phyloP scores from a whole-genome alignment of 2,797 vertebrate species.

The Enteromius trimaculatus region DNA sequence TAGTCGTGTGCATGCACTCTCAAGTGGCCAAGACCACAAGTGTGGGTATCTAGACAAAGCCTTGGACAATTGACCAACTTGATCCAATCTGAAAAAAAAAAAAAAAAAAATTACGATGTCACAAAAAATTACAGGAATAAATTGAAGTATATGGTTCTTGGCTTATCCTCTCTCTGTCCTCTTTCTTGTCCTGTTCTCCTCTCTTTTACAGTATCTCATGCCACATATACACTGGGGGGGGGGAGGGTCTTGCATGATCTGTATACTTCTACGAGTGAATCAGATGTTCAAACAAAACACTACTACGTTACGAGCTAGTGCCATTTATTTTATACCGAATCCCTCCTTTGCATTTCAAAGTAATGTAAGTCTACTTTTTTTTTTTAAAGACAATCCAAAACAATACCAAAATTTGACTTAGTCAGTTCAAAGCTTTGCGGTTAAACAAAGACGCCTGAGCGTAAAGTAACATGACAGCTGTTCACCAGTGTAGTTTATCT shows the following conservation, averaged over 20 bases:
- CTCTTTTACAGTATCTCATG: not conserved
- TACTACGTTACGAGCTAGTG: not conserved
- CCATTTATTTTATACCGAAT: not conserved
- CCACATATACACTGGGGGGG: not conserved
- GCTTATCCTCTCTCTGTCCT: not conserved
- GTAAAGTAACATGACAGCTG: conserved; percentile 25
- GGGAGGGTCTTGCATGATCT: not conserved
- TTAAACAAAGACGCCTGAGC: not conserved
- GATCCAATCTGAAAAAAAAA: not conserved
- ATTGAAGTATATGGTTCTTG: not conserved
- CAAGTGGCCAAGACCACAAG: too few relatives aligned
- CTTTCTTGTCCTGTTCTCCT: not conserved
- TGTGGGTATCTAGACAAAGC: too few relatives aligned
- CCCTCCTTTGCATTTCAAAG: not conserved
- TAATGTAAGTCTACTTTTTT: not conserved
- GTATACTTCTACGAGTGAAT: not conserved
- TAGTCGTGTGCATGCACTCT: too few relatives aligned
- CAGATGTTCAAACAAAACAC: not conserved
- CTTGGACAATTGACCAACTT: not conserved
- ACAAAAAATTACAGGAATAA: not conserved
- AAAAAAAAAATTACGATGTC: too few relatives aligned
- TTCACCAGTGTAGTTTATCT: conserved; percentile 33
- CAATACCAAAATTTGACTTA: not conserved
- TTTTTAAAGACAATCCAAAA: not conserved
- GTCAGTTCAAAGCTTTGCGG: conserved; percentile 2